Evolutionary conservation across 2,113 vertebrate genomes (phyloP), one percentile per base, ranked within the genome.

Genomic region (Aviceda subcristata): DNA sequence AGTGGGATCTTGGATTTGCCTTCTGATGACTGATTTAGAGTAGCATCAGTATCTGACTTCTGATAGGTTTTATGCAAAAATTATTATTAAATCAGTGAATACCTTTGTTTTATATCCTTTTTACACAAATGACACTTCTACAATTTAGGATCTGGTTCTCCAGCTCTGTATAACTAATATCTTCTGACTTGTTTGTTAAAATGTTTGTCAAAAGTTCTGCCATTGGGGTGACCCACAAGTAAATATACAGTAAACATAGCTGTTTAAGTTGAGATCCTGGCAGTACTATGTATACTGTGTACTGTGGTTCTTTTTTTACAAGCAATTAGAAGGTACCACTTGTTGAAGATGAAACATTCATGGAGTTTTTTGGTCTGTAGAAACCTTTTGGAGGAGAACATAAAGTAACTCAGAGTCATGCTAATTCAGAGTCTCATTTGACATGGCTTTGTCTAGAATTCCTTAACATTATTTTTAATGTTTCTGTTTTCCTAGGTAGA

Each of bases 401-500:
- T 55, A 32, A 69, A 60, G 16, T 72, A n/a, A 57, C 20, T 53
- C 19, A 48, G 18, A 36, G 45, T 90, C 51, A n/a, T 0, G 5
- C 46, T 38, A 82, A 73, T 71, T 39, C 89, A 55, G 30, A 24
- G 10, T 50, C 24, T 43, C 38, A 74, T 63, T 79, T 51, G 67
- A 27, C 43, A 88, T 7, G 77, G 22, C 45, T 62, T 41, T 90
- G n/a, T 48, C 53, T 81, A 18, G 55, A 91, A 64, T 86, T 96
- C 16, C 73, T 95, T 90, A 88, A 63, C 55, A 3, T 85, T 96
- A 3, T 85, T 96, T 95, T 73, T 93, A 27, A 46, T 8, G 55
- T 24, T 97, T 78, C 82, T 90, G 0, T 57, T 82, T 90, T 84
- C 94, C 74, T 95, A 99, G 99, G 99, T 99, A 96, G 99, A 99